Base-by-base conservation (phyloP, 2,888 invertebrate species). In the Ormyrus thymus region DNA sequence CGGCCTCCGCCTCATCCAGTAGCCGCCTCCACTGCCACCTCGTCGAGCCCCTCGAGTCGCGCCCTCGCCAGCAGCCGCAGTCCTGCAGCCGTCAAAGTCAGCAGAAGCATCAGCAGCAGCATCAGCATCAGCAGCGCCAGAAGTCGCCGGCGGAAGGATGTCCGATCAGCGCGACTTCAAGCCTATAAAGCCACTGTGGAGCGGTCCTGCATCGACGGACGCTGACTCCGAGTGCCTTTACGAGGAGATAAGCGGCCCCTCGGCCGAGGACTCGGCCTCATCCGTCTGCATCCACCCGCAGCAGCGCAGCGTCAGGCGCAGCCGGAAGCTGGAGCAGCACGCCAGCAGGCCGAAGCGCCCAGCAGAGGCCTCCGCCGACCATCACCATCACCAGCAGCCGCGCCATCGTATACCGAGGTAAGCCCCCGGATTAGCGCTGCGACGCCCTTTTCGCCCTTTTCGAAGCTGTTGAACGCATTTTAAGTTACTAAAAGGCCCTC, bases 161-260 rank as follows among this genome's bases (percentile, higher is more conserved):
- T 88, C 89, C 88, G 89, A 90, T 85, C 86, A 88, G 86, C 89
- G 88, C 86, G 87, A 88, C 87, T 89, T 90, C 86, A 88, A 88
- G 86, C 89, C 89, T 88, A 89, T 90, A 90, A 89, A 87, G 83
- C 88, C 89, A 84, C 85, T 88, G 86, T 89, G 89, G 90, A 88
- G 86, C 85, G 87, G 86, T 82, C 84, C 85, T 82, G 87, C 85
- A 81, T 86, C 89, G 84, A 86, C 87, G 84, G 90, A 90, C 84
- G 88, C 86, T 78, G 89, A 90, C 84, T 89, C 89, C 78, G 90
- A 90, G 88, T 89, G 89, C 83, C 87, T 90, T 79, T 90, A 90
- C 88, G 90, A 89, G 84, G 89, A 90, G 81, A 88, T 89, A 79
- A 86, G 88, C 76, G 89, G 89, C 78, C 84, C 87, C 70, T 87